Conservation (phyloP, 2,888 invertebrate genomes). For the Ypsolopha sequella region DNA sequence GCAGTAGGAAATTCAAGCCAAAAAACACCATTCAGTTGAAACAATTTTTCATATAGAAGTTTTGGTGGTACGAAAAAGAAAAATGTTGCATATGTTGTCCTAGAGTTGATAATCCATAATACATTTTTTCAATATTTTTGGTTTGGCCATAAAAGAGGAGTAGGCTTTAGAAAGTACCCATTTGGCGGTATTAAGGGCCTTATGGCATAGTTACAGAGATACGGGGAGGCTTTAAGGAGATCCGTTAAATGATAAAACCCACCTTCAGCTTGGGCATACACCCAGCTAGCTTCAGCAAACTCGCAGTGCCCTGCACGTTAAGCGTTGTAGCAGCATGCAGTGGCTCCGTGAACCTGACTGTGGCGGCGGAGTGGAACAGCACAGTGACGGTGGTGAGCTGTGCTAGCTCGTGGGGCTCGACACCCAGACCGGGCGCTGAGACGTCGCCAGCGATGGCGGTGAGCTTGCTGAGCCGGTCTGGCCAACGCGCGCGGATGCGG, state of each 20-base stretch:
- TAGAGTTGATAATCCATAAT: no score
- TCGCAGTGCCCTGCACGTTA: constrained; percentile 91
- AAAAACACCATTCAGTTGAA: no score
- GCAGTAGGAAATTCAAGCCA: no score
- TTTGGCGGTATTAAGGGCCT: no score
- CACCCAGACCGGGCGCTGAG: constrained; percentile 76
- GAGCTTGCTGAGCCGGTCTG: constrained; percentile 76
- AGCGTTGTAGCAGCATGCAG: constrained; percentile 88
- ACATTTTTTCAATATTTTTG: no score
- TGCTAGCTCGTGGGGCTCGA: constrained; percentile 74
- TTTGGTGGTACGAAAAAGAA: no score
- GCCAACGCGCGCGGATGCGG: constrained; percentile 73
- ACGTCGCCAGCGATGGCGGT: constrained; percentile 83
- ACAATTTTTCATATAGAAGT: no score
- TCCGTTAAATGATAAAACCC: constrained; percentile 7
- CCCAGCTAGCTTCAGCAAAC: constrained; percentile 85
- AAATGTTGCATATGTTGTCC: no score
- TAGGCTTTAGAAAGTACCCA: no score
- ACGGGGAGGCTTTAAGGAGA: no score
- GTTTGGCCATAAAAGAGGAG: no score
- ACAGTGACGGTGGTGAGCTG: constrained; percentile 80
- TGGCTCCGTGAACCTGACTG: constrained; percentile 94
- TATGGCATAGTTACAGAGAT: no score
- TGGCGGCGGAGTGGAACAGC: constrained; percentile 96
- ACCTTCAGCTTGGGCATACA: constrained; percentile 83